Evolutionary conservation across 92 coral and sea anemone genomes (phyloP).

Genomic region (Siderastrea siderea): DNA sequence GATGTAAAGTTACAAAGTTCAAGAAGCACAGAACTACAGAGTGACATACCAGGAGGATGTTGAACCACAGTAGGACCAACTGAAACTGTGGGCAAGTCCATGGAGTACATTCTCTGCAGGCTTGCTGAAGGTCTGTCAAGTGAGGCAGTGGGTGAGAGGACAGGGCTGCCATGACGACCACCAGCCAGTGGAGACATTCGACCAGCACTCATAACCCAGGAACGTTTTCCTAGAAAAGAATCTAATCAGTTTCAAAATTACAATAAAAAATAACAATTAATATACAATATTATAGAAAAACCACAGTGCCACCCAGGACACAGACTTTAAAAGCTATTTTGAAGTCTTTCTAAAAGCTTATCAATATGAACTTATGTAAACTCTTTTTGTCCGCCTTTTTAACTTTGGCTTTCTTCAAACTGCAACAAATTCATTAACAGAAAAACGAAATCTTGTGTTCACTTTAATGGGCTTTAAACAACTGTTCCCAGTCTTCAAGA

Average conservation of each 20-base stretch:
- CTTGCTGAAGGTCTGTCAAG: slow-evolving; percentile 83
- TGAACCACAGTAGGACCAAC: slow-evolving; percentile 66
- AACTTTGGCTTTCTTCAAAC: too few species aligned
- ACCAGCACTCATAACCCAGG: slow-evolving; percentile 99
- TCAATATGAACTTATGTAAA: too few species aligned
- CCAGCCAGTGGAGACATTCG: slow-evolving; percentile 96
- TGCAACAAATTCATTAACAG: too few species aligned
- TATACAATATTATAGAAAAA: too few species aligned
- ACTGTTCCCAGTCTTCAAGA: background rate
- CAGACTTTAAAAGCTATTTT: too few species aligned
- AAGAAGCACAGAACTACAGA: background rate
- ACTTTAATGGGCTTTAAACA: background rate
- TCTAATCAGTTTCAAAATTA: background rate
- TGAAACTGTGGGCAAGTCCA: slow-evolving; percentile 77
- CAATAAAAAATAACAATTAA: too few species aligned
- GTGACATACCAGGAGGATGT: slow-evolving; percentile 49
- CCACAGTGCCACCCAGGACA: too few species aligned
- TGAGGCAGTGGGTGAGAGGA: slow-evolving; percentile 83
- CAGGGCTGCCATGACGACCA: slow-evolving; percentile 89
- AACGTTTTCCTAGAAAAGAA: slow-evolving; percentile 76
- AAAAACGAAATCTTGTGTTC: too few species aligned
- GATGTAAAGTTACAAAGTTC: background rate
- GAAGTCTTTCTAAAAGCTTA: too few species aligned
- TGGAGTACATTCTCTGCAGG: slow-evolving; percentile 88
- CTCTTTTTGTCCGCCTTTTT: too few species aligned